Evolutionary conservation across 2,113 vertebrate genomes (phyloP), one percentile per base, ranked within the genome.

Genomic region (Stegostoma tigrinum): DNA sequence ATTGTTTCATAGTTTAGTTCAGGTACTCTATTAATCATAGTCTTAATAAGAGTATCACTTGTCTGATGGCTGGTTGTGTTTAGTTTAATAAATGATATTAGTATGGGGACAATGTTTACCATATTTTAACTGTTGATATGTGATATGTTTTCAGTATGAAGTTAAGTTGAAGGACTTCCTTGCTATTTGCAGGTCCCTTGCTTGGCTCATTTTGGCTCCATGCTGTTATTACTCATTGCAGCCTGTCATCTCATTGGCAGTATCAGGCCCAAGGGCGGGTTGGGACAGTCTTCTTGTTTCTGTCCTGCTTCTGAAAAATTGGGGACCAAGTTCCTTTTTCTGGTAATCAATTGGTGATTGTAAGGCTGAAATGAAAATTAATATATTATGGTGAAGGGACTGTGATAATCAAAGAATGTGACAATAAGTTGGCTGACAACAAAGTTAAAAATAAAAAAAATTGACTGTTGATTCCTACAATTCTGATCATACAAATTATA

Each of bases 301-400:
- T 89, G 98, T 97, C 95, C 98, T 98, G 97, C 98, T 61, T 61
- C 55, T 98, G 96, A 99, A 97, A 0, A 2, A 98, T 97, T 95
- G 98, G 97, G 97, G 96, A 96, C 96, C 96, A 19, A 96, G 97
- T 91, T 98, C 98, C 96, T 99, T 99, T 97, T 98, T 98, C 86
- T 99, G 99, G 96, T 99, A 99, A 96, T 99, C 98, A 19, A 99
- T 99, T 90, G 99, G 99, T 3, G 98, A 99, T 97, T 99, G 98
- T 0, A 99, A 98, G 14, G 99, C 99, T 99, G 66, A 27, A 94
- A 94, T 45, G 70, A 94, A 94, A 38, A 70, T 48, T 24, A 94
- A 94, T n/a, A 68, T 21, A 68, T 70, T 45, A 70, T 12, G 42
- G 2, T 24, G 93, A 2, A 23, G 48, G 23, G 67, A 70, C 64